Percentiles rank a stretch among this genome's conserved stretches.
Evolutionary conservation across 2,797 vertebrate genomes (phyloP).

Genomic region (Tachyglossus aculeatus): DNA sequence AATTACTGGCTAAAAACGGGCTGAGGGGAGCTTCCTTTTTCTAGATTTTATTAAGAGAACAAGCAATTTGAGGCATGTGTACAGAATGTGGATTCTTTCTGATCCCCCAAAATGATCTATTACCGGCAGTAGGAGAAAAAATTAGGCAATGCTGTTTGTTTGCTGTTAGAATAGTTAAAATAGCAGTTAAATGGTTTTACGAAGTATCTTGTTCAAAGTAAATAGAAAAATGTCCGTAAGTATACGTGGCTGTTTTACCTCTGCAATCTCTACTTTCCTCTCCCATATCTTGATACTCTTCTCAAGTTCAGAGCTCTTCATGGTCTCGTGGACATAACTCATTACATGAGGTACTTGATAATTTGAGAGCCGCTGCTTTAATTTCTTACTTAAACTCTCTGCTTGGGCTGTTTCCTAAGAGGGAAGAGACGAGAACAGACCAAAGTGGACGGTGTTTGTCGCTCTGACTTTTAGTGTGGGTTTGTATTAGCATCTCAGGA

Average conservation of each 20-base stretch:
- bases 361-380: slow-evolving; percentile 67
- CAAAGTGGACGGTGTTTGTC: neutral
- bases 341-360: slow-evolving; percentile 67
- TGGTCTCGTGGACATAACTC: slow-evolving; percentile 70
- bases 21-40: neutral
- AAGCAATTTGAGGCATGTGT: neutral
- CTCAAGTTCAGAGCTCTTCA: slow-evolving; percentile 63
- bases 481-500: neutral
- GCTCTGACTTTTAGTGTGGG: neutral
- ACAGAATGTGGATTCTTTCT: neutral
- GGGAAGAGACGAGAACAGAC: neutral
- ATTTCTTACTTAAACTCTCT: slow-evolving; percentile 62
- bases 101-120: neutral
- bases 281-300: slow-evolving; percentile 73
- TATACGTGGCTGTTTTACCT: slow-evolving; percentile 72
- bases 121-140: neutral
- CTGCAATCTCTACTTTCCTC: slow-evolving; percentile 75
- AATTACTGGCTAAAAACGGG: neutral
- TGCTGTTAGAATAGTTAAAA: neutral
- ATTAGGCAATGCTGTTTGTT: neutral
- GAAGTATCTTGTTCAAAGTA: too few species aligned
- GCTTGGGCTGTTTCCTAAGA: slow-evolving; percentile 74
- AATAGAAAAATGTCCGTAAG: neutral
- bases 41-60: slow-evolving; percentile 9
- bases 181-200: fast-evolving